A percentile compares a stretch with the other conserved stretches of the same genome.
These are phyloP conservation scores for Anisognathus igniventris DNA, from an alignment of 2,797 vertebrate genomes.

Conservation along the genomic window DNA sequence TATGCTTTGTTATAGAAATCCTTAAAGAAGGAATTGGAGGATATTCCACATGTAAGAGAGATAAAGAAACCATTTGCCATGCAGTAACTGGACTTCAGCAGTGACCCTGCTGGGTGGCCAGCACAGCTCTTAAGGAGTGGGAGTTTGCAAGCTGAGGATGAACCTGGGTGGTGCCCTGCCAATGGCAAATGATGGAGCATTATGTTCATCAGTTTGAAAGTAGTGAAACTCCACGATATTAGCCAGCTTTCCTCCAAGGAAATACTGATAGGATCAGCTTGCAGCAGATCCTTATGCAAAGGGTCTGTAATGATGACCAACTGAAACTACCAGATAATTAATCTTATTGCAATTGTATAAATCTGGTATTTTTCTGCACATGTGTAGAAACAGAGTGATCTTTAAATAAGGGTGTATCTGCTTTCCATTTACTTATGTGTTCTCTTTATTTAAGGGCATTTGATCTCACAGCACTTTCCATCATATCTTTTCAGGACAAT, in stretches of 20 bases:
- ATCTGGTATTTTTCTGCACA: not conserved
- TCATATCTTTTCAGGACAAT: conserved; percentile 81
- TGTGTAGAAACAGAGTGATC: accelerated
- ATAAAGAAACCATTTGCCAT: not conserved
- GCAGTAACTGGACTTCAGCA: not conserved
- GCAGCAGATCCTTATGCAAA: not conserved
- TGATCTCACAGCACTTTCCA: not conserved
- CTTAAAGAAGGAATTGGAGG: not conserved
- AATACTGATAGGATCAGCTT: not conserved
- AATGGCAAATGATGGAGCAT: not conserved
- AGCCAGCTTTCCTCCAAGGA: not conserved
- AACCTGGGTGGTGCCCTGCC: accelerated
- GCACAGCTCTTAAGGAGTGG: not conserved
- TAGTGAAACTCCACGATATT: not conserved
- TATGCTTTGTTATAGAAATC: not conserved
- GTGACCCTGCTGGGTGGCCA: not conserved
- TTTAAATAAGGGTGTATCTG: not conserved
- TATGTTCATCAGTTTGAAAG: not conserved
- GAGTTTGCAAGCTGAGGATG: not conserved
- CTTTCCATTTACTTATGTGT: accelerated
- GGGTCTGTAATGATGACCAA: not conserved
- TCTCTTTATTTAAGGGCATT: not conserved
- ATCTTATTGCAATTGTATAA: not conserved
- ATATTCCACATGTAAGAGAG: accelerated
- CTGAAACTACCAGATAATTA: not conserved